phyloP scores from a whole-genome alignment of 2,797 vertebrate species.

The Gastrophryne carolinensis region DNA sequence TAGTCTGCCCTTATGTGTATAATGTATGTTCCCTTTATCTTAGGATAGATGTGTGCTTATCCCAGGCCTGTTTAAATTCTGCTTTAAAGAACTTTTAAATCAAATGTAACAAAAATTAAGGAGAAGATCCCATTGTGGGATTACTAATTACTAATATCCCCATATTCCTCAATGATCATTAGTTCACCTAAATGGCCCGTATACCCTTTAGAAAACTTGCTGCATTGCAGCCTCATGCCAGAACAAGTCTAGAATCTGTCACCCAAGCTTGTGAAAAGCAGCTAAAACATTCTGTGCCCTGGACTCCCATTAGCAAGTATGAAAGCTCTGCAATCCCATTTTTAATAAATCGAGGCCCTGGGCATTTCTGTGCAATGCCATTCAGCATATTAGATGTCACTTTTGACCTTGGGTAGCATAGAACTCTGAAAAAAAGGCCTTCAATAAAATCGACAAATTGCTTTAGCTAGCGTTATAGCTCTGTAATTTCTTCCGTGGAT shows the following conservation, averaged over 20 bases:
- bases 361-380: constrained; percentile 10
- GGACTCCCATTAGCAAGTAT: neutral
- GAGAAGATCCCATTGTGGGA: no score
- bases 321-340: neutral
- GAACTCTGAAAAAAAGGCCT: constrained; percentile 45
- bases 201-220: no score
- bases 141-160: no score
- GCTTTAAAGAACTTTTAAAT: no score
- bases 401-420: constrained; percentile 51
- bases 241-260: neutral
- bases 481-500: constrained; percentile 43
- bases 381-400: constrained; percentile 3
- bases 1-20: no score
- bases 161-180: no score
- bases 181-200: no score
- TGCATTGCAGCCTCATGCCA: neutral
- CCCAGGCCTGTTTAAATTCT: no score
- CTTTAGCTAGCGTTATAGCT: constrained; percentile 37
- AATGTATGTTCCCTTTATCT: no score
- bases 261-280: neutral
- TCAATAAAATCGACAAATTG: constrained; percentile 46
- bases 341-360: neutral
- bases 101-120: no score
- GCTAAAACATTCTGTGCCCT: neutral
- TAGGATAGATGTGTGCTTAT: no score